A percentile compares a stretch with the other conserved stretches of the same genome.
Evolutionary conservation across 1,140 invertebrate genomes (phyloP).

Genomic region (Tigriopus japonicus): DNA sequence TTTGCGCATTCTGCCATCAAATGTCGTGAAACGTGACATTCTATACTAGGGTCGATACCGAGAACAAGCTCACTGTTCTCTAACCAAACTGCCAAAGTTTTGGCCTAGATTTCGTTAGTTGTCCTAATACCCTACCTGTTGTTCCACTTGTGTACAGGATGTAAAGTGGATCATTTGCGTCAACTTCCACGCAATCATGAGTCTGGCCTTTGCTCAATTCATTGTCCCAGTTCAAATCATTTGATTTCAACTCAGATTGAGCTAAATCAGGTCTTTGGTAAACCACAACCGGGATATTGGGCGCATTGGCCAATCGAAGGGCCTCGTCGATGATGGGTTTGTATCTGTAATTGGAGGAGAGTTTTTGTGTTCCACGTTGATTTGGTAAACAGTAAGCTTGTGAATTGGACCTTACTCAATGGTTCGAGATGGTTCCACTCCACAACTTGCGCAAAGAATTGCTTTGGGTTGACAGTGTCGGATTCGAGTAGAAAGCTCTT

Average conservation of each 20-base stretch:
- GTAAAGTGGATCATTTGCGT: slow-evolving; percentile 72
- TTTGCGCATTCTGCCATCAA: too few relatives aligned
- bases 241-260: slow-evolving; percentile 30
- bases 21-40: too few relatives aligned
- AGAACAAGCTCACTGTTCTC: too few relatives aligned
- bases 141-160: slow-evolving; percentile 64
- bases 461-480: slow-evolving; percentile 69
- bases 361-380: background rate
- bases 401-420: slow-evolving; percentile 38
- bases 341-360: slow-evolving; percentile 36
- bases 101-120: too few relatives aligned
- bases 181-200: slow-evolving; percentile 59
- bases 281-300: background rate
- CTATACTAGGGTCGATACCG: too few relatives aligned
- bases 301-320: slow-evolving; percentile 25
- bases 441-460: slow-evolving; percentile 70
- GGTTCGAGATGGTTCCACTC: slow-evolving; percentile 63
- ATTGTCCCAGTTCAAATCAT: slow-evolving; percentile 51
- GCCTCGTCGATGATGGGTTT: slow-evolving; percentile 73
- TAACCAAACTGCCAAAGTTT: too few relatives aligned
- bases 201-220: slow-evolving; percentile 30
- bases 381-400: background rate
- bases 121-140: too few relatives aligned
- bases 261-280: slow-evolving; percentile 5
- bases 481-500: slow-evolving; percentile 62